Conservation (phyloP, 2,113 vertebrate species). For the Hemichromis elongatus region DNA sequence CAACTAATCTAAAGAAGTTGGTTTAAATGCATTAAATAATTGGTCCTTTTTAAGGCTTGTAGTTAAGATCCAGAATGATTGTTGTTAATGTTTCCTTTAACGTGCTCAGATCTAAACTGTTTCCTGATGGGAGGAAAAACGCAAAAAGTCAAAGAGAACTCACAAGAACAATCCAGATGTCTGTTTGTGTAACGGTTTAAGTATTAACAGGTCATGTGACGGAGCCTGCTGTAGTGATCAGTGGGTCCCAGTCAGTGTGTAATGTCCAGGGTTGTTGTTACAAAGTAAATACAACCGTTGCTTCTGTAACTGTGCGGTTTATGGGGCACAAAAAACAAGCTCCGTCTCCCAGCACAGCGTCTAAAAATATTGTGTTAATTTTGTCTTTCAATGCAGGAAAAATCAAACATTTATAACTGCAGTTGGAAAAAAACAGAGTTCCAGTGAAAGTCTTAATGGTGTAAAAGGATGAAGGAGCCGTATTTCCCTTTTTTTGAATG, state of each 20-base stretch:
- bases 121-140: rapidly evolving
- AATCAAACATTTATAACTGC: not conserved
- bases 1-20: rapidly evolving
- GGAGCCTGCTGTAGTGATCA: not conserved
- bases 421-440: not conserved
- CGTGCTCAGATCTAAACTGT: not conserved
- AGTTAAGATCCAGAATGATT: not conserved
- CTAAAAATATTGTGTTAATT: rapidly evolving
- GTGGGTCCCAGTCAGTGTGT: not conserved
- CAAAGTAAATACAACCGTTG: not conserved
- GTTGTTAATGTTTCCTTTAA: not conserved
- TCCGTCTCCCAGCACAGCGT: not conserved
- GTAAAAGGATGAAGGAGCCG: not conserved
- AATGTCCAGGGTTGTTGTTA: not conserved
- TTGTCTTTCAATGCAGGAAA: not conserved
- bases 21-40: not conserved
- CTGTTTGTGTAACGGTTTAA: not conserved
- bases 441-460: not conserved
- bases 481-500: not conserved
- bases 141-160: not conserved
- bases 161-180: rapidly evolving
- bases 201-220: not conserved
- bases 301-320: not conserved
- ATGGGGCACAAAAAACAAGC: not conserved
- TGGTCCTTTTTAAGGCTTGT: not conserved